Evolutionary conservation across 2,888 invertebrate genomes (phyloP), one percentile per base, ranked within the genome.

Genomic region (Napeogenes inachia): DNA sequence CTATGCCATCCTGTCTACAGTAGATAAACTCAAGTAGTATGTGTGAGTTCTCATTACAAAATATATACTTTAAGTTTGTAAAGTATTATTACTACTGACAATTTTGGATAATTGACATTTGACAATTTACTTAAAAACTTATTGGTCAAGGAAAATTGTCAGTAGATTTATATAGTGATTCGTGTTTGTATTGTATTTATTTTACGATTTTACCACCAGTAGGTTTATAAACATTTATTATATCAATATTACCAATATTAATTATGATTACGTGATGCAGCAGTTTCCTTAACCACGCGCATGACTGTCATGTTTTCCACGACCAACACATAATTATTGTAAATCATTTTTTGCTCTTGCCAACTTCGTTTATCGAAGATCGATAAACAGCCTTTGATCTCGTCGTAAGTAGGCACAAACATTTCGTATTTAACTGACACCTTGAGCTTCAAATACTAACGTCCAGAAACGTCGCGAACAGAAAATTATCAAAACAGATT

Each of bases 1-100:
- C 58, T 78, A 73, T 79, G 76, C 73, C 80, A 21, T 21, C 21
- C 21, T 21, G 82, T 80, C 81, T 78, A 80, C 72, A 70, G 73
- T 69, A 73, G 72, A 54, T 68, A 62, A 62, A 70, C 60, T 68
- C 68, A 72, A 74, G 71, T 75, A 68, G 70, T 71, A 71, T 75
- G 73, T 74, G 71, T 69, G 73, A 67, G 70, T 61, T 65, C 64
- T 69, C 66, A 65, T 64, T 62, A 63, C 60, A 67, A 60, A 21
- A 21, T 21, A 21, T 32, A 21, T 54, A 56, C 46, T 50, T 61
- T 61, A 59, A 57, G 66, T 64, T 65, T 66, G 42, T 21, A 42
- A 0, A 42, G 59, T 45, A 59, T 30, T 55, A 60, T 61, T 58
- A 62, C 66, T 65, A 64, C 71, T 70, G 69, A 68, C 71, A 70